These are phyloP conservation scores for Rhodinocichla rosea DNA, from an alignment of 2,113 vertebrate genomes.

Conservation along the genomic window DNA sequence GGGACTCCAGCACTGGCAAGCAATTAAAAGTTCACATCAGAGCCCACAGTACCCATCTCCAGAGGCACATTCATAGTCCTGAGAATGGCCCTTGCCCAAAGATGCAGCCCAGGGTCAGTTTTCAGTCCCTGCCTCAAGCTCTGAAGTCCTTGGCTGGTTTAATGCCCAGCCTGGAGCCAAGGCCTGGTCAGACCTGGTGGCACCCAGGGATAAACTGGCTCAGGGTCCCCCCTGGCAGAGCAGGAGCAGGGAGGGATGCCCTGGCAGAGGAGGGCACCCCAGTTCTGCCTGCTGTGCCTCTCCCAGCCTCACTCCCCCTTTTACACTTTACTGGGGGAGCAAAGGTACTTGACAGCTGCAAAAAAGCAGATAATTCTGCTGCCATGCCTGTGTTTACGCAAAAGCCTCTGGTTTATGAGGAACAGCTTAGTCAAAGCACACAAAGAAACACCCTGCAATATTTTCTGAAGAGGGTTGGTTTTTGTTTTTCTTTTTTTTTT, in stretches of 20 bases:
- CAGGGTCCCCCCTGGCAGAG: fast-evolving
- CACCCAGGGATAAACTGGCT: neutral
- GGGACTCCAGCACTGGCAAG: neutral
- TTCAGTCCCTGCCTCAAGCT: fast-evolving
- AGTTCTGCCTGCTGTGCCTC: neutral
- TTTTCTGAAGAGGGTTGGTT: neutral
- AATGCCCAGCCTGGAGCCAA: neutral
- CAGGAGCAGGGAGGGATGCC: neutral
- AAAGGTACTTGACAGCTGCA: neutral
- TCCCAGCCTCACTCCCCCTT: neutral
- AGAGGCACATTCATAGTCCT: neutral
- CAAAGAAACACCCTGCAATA: conserved; percentile 30
- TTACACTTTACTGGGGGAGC: neutral
- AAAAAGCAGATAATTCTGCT: neutral
- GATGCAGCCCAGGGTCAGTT: neutral
- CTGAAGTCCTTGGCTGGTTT: neutral
- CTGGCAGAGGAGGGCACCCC: neutral
- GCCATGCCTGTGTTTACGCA: neutral
- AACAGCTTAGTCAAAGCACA: conserved; percentile 22
- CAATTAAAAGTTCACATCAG: neutral
- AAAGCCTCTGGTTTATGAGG: conserved; percentile 27
- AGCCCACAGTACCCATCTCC: neutral
- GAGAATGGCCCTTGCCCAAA: neutral
- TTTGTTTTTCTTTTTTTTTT: no score
- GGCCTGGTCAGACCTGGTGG: neutral